Percentiles rank a stretch among this genome's conserved stretches.
Evolutionary conservation across 2,888 invertebrate genomes (phyloP).

Genomic region (Axea sp.): DNA sequence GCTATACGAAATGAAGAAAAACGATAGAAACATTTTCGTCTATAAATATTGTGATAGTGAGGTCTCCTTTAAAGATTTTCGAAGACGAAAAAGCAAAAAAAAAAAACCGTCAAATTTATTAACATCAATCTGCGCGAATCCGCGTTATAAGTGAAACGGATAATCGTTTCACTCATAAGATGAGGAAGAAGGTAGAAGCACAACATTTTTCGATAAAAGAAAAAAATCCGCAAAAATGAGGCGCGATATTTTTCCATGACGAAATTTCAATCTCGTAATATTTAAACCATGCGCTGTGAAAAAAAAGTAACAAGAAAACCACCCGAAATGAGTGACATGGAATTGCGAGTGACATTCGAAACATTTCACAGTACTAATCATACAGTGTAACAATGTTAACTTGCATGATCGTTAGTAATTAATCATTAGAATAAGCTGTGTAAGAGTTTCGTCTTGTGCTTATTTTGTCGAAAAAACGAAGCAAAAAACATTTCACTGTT

Average conservation of each 20-base stretch:
- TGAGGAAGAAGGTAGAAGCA: conserved; percentile 8
- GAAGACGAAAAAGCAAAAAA: conserved; percentile 29
- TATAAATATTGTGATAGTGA: conserved; percentile 51
- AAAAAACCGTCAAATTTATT: conserved; percentile 11
- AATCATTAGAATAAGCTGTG: conserved; percentile 65
- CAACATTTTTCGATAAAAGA: conserved; percentile 38
- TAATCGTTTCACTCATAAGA: background rate
- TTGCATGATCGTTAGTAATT: conserved; percentile 67
- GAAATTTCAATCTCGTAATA: conserved; percentile 55
- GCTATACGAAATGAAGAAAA: background rate
- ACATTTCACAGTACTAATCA: conserved; percentile 65
- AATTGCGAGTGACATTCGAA: conserved; percentile 62
- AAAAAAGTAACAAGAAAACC: conserved; percentile 4
- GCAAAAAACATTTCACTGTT: conserved; percentile 38
- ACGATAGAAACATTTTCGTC: conserved; percentile 17
- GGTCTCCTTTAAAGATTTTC: conserved; percentile 19
- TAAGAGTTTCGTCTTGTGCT: conserved; percentile 57
- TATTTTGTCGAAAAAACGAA: conserved; percentile 42
- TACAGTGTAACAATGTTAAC: conserved; percentile 65
- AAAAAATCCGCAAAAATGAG: conserved; percentile 11
- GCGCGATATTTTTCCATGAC: conserved; percentile 57
- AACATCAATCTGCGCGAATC: conserved; percentile 8
- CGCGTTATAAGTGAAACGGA: background rate
- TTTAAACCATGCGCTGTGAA: conserved; percentile 37
- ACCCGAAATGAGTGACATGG: conserved; percentile 45